Evolutionary conservation across 2,888 invertebrate genomes (phyloP), one percentile per base, ranked within the genome.

Genomic region (Pemphredon lugubris): DNA sequence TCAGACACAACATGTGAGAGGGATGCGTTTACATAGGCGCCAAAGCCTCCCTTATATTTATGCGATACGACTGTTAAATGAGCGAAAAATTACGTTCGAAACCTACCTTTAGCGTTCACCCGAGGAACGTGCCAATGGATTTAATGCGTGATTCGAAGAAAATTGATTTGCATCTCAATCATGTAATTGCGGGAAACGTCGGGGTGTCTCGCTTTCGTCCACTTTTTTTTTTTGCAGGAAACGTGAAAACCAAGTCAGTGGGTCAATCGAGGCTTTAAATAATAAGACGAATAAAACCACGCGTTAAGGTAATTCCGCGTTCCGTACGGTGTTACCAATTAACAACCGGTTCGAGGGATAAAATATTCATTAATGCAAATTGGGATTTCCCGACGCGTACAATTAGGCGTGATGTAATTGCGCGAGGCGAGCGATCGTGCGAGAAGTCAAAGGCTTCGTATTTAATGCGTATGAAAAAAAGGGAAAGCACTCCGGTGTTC

Each of bases 1-100:
- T 77, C 76, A 58, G 65, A 78, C 76, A 60, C 58, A 60, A 66
- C 65, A 73, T 50, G 67, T 26, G 51, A 47, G 69, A 55, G 68
- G 72, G 67, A 59, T 81, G 70, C 79, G 48, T 75, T 74, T 57
- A 34, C 39, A 66, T 40, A 72, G 55, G 37, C 59, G 48, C 47
- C 68, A 23, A 48, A 34, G 51, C 40, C 61, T 23, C 16, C 45
- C 44, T 51, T 54, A 26, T 48, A 42, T 53, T 53, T 59, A 18
- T 13, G 16, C 16, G 9, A 11, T 26, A 5, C 37, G 23, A 45
- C 37, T 47, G 34, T 5, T 16, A 14, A 37, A 9, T 18, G 13
- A 20, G 9, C 7, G n/a, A 13, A 14, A 40, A 23, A 51, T 2
- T 39, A 21, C 14, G 18, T 39, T 45, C 2, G 7, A 34, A 65